Base-by-base conservation (phyloP, 2,797 vertebrate genomes). In the Trachops cirrhosus region DNA sequence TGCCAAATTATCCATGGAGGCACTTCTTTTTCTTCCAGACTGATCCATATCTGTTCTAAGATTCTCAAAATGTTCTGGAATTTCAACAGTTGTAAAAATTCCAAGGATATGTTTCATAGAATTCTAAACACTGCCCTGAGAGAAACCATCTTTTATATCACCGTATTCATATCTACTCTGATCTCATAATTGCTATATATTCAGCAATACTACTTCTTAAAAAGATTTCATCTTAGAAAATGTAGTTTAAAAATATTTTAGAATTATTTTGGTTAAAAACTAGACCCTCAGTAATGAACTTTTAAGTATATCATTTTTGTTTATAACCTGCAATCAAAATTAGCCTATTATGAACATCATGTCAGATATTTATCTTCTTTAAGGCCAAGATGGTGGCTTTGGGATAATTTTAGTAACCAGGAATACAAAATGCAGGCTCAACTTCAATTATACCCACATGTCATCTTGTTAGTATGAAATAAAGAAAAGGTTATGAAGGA, bases 151-250 rank as follows among this genome's bases (percentile, higher is more conserved):
- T 79, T 32, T 67, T 41, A 73, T 54, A 68, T 84, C 26, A 32
- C n/a, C 14, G 0, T 62, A 22, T 70, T 29, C n/a, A 70, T 62
- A n/a, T 70, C 62, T 62, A 16, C 15, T 21, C 73, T 64, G 3
- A 16, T 87, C 29, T 64, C 37, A 46, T 62, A 84, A 73, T 87
- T 79, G 37, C 44, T 80, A 9, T 18, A 59, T 67, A 46, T 12
- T 86, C 24, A 48, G 10, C 59, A 67, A 62, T 68, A 90, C 22
- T 57, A 57, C 54, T 57, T 57, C 54, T 57, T 83, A 15, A 75
- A 88, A 92, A 59, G 44, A 18, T 37, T 90, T 91, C 70, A 74
- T 91, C 29, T 62, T 75, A 92, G 57, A 79, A 92, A 94, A 92
- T 59, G 50, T 19, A 95, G 9, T 64, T 84, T 67, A 21, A 48